These are phyloP conservation scores for Ibycter americanus DNA, from an alignment of 2,797 vertebrate genomes.

Conservation along the genomic window DNA sequence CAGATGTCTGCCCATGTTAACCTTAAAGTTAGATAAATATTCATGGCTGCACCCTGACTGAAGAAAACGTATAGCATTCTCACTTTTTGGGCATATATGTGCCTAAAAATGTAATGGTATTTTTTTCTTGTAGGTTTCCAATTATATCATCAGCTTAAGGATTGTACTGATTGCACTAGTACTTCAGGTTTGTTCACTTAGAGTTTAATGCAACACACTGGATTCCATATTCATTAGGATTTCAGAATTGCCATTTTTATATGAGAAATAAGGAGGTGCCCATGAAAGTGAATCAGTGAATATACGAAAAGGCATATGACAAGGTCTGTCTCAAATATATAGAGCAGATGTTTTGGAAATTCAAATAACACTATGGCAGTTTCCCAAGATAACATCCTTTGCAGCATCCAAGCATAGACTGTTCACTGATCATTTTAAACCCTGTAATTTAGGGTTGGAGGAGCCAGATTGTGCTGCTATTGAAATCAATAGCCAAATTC, in stretches of 20 bases:
- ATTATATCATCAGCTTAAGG: not conserved
- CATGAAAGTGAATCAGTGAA: not conserved
- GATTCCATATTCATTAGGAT: not conserved
- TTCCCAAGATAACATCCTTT: not conserved
- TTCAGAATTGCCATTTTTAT: not conserved
- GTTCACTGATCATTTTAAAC: not conserved
- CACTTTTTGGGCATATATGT: not conserved
- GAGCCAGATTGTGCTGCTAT: not conserved
- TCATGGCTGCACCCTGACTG: not conserved
- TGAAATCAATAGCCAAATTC: not conserved
- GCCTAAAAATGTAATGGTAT: not conserved
- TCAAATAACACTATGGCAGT: not conserved
- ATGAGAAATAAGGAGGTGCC: not conserved
- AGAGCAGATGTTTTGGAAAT: not conserved
- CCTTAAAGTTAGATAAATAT: not conserved
- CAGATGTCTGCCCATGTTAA: not conserved
- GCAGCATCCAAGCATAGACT: not conserved
- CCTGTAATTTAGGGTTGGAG: not conserved
- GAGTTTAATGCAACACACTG: not conserved
- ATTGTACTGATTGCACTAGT: not conserved
- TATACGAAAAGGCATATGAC: not conserved
- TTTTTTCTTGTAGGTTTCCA: not conserved
- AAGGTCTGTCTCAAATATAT: not conserved
- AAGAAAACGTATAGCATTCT: not conserved
- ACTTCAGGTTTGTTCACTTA: not conserved